phyloP scores from a whole-genome alignment of 2,888 invertebrate genomes.

The Troides oblongomaculatus region DNA sequence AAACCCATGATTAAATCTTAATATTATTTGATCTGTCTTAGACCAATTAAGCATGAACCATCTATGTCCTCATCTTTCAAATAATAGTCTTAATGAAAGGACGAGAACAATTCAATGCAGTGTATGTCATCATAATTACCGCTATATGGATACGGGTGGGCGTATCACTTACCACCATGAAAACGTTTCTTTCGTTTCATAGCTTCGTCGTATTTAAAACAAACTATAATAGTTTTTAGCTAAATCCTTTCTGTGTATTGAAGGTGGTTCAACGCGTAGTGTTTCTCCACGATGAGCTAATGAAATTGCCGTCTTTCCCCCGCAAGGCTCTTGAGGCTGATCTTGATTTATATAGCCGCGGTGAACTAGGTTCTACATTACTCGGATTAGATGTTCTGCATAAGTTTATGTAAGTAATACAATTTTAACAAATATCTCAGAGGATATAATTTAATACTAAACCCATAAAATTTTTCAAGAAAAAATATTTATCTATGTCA shows the following conservation, averaged over 20 bases:
- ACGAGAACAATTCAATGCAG: too few relatives aligned
- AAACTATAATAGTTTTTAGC: neutral
- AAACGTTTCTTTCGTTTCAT: too few relatives aligned
- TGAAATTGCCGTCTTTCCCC: conserved; percentile 99
- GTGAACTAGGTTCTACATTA: conserved; percentile 93
- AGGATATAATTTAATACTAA: neutral
- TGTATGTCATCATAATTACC: too few relatives aligned
- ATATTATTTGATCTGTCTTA: too few relatives aligned
- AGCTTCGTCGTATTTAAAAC: too few relatives aligned
- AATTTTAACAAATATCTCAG: neutral
- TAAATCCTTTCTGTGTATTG: conserved; percentile 17
- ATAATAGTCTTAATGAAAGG: too few relatives aligned
- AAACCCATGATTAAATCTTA: too few relatives aligned
- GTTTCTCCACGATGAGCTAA: conserved; percentile 98
- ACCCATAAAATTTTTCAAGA: neutral
- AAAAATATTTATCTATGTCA: too few relatives aligned
- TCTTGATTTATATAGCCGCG: conserved; percentile 93
- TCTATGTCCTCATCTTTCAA: too few relatives aligned
- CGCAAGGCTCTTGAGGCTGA: conserved; percentile 98
- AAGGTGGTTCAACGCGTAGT: conserved; percentile 97
- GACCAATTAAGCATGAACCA: too few relatives aligned
- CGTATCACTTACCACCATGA: too few relatives aligned
- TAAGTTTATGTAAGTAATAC: conserved; percentile 88
- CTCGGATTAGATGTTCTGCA: conserved; percentile 97
- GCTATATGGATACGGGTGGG: too few relatives aligned